Conservation (phyloP, 2,113 vertebrate species). For the Trichomycterus rosablanca region DNA sequence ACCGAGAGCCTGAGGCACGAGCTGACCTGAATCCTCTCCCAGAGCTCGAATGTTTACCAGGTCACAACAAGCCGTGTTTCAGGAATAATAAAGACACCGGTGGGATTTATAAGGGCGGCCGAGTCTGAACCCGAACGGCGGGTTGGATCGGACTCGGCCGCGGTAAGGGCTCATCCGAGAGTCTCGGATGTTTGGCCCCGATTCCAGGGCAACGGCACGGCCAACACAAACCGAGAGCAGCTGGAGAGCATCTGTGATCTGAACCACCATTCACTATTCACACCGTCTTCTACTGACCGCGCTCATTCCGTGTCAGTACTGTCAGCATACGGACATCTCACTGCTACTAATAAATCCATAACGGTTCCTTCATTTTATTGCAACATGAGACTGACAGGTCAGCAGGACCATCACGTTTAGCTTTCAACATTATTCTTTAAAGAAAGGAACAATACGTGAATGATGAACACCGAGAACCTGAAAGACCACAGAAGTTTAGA, state of each 20-base stretch:
- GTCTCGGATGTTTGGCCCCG: conserved; percentile 17
- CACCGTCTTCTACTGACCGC: conserved; percentile 6
- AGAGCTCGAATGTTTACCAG: conserved; percentile 23
- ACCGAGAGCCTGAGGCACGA: neutral
- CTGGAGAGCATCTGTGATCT: conserved; percentile 62
- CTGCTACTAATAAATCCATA: too few species aligned
- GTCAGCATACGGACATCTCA: neutral
- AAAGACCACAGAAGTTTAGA: too few species aligned
- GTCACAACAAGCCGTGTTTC: conserved; percentile 19
- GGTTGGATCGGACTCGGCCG: conserved; percentile 15
- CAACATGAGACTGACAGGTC: too few species aligned
- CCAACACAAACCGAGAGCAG: conserved; percentile 25
- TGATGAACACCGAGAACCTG: too few species aligned
- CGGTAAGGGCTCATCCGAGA: conserved; percentile 8
- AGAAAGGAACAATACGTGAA: too few species aligned
- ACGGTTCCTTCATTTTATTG: too few species aligned
- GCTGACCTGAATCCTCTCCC: conserved; percentile 4
- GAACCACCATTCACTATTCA: conserved; percentile 40
- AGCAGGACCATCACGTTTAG: too few species aligned
- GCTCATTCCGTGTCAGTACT: conserved; percentile 9
- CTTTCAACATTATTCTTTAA: too few species aligned
- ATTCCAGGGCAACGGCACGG: conserved; percentile 22
- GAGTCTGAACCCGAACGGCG: conserved; percentile 4
- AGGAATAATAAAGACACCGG: conserved; percentile 7
- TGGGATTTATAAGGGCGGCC: conserved; percentile 14